Conservation (phyloP, 2,797 vertebrate species). For the Coregonus sp. region DNA sequence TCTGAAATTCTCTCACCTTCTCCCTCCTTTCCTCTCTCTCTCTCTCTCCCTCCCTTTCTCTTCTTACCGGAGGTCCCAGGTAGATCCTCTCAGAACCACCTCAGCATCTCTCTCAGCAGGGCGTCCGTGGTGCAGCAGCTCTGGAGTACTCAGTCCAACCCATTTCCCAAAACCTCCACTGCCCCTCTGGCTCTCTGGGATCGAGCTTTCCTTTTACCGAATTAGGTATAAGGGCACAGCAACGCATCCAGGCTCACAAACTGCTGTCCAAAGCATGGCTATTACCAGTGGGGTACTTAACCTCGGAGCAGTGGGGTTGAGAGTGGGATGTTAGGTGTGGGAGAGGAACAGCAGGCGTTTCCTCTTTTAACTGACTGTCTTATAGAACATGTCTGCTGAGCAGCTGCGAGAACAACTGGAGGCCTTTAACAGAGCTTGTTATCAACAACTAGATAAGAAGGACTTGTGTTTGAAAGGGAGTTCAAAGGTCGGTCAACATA, state of each 20-base stretch:
- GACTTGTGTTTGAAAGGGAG: constrained; percentile 35
- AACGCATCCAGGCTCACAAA: constrained; percentile 64
- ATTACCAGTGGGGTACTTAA: constrained; percentile 69
- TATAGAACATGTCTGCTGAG: constrained; percentile 18
- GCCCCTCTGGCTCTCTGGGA: constrained; percentile 34
- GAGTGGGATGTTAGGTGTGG: constrained; percentile 34
- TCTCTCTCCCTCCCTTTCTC: neutral
- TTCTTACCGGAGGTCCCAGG: constrained; percentile 57
- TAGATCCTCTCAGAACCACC: constrained; percentile 68
- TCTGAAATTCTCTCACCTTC: constrained; percentile 1
- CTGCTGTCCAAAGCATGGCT: constrained; percentile 68
- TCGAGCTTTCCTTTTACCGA: constrained; percentile 44
- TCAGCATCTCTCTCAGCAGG: constrained; percentile 70
- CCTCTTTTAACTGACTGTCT: constrained; percentile 28
- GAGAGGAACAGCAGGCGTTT: constrained; percentile 28
- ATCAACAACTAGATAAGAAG: constrained; percentile 27
- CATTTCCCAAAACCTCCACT: constrained; percentile 62
- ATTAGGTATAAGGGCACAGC: constrained; percentile 54
- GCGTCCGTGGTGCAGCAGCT: constrained; percentile 61
- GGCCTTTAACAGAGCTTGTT: constrained; percentile 37
- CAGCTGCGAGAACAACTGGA: constrained; percentile 57
- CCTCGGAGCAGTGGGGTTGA: constrained; percentile 37
- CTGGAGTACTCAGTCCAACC: constrained; percentile 63
- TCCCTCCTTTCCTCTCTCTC: no score
- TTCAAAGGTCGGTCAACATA: constrained; percentile 45